These are phyloP conservation scores for Tipula lateralis DNA, from an alignment of 2,888 invertebrate genomes.

Conservation along the genomic window DNA sequence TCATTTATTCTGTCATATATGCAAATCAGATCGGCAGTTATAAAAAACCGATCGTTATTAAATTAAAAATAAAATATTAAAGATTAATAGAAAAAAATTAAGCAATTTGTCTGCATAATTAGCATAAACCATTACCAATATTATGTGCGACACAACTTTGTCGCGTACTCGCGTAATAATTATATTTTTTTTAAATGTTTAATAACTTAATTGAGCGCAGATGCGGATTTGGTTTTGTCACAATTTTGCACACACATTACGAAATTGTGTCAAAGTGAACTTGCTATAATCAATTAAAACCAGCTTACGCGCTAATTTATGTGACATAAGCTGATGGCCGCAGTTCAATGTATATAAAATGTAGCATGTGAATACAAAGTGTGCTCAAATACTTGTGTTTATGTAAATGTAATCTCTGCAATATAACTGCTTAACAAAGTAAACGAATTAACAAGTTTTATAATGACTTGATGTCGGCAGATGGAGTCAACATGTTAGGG, in stretches of 20 bases:
- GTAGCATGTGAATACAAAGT: not conserved
- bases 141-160: not conserved
- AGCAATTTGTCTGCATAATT: not conserved
- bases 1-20: not conserved
- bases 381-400: not conserved
- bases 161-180: not conserved
- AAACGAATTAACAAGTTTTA: no score
- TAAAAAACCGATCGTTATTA: not conserved
- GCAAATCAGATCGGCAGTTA: not conserved
- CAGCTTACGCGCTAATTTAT: not conserved
- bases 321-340: not conserved
- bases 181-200: not conserved
- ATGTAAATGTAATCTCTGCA: no score
- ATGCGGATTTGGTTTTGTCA: not conserved
- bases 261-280: constrained; percentile 1
- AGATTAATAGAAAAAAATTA: not conserved
- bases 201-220: not conserved
- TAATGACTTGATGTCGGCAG: no score
- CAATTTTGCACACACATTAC: not conserved
- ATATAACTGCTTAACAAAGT: no score
- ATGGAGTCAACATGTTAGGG: no score
- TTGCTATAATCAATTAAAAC: not conserved
- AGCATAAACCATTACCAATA: not conserved
- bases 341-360: not conserved
- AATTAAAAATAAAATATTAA: no score